Base-by-base conservation (phyloP, 1,140 invertebrate species). In the Danaus melanippus region DNA sequence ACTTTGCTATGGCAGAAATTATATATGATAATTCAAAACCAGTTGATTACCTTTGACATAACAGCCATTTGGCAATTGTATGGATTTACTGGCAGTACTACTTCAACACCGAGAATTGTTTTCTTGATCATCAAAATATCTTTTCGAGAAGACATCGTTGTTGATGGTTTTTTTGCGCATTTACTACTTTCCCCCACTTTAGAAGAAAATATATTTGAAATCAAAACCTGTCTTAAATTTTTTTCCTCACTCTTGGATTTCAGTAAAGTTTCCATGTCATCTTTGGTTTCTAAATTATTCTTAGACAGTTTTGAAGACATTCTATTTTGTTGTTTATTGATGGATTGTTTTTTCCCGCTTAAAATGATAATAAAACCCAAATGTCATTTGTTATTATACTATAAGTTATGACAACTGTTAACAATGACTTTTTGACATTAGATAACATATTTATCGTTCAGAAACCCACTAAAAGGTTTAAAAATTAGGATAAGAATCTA, bases 31-130 rank as follows among this genome's bases (percentile, higher is more conserved):
- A 53, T 12, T 9, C 12, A 49, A 44, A 40, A 48, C 56, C 15
- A 15, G 15, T 15, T 15, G 15, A 15, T 74, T 70, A 82, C 82
- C 66, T 76, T 82, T 42, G 62, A 76, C 77, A 85, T 84, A 11
- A 85, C 58, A 46, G 74, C 79, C 8, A 79, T 61, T 55, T 85
- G 82, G 63, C 74, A 69, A 3, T 69, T 65, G 51, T 85, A 85
- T 9, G 82, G 80, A 39, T 79, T 67, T 0, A 85, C 67, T 0
- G 82, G 80, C 11, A 84, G 45, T 43, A 64, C 60, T 9, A 85
- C 72, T 45, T 67, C 67, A 9, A 85, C 68, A 21, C 79, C 76
- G 12, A 62, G 67, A 44, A 79, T 77, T 64, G 69, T 78, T 42
- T 60, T 76, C 15, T 15, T 15, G 15, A 15, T 15, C 15, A 10